Conservation (phyloP, 2,797 vertebrate genomes). For the Sebastes vulpes region DNA sequence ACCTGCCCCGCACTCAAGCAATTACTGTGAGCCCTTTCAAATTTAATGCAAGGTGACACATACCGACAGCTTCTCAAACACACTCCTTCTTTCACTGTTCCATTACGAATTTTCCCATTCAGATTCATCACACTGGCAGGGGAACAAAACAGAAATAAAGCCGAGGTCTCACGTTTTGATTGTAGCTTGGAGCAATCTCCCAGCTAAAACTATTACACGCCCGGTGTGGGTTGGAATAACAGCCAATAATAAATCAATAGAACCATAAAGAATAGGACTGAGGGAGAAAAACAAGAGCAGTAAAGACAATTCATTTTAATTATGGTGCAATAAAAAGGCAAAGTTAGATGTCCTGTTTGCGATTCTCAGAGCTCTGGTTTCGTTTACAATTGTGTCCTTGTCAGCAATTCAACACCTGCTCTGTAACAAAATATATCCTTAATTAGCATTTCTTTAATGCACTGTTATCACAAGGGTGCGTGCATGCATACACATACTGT, state of each 20-base stretch:
- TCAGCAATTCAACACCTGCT: conserved; percentile 78
- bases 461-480: neutral
- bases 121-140: conserved; percentile 50
- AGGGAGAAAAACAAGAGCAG: conserved; percentile 61
- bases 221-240: conserved; percentile 58
- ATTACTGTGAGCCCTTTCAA: conserved; percentile 51
- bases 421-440: conserved; percentile 47
- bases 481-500: neutral
- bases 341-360: conserved; percentile 55
- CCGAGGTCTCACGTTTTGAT: conserved; percentile 30
- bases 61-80: conserved; percentile 20
- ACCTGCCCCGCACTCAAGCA: conserved; percentile 39
- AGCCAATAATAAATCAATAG: conserved; percentile 76
- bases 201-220: conserved; percentile 64
- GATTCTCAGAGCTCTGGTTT: conserved; percentile 39
- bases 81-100: neutral
- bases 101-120: conserved; percentile 30
- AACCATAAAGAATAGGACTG: conserved; percentile 52
- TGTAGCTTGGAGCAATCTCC: conserved; percentile 32
- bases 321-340: conserved; percentile 66
- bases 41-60: conserved; percentile 43
- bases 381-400: conserved; percentile 61
- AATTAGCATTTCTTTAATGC: conserved; percentile 60
- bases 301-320: conserved; percentile 80
- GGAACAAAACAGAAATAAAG: conserved; percentile 53